phyloP scores from a whole-genome alignment of 2,888 invertebrate genomes.

The Tortricodes alternella region DNA sequence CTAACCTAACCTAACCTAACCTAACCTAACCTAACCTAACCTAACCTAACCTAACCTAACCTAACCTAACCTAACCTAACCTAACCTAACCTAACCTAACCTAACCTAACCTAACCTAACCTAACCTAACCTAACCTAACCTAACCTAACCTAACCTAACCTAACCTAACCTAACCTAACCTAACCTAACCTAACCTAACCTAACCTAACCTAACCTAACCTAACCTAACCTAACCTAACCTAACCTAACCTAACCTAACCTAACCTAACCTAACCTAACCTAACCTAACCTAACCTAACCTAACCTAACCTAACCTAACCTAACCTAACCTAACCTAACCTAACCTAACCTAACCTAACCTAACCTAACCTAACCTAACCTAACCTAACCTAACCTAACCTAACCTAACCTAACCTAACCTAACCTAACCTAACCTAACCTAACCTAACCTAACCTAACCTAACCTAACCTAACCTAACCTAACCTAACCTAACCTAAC shows the following conservation, averaged over 20 bases:
- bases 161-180: constrained; percentile 6
- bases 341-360: no score
- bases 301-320: no score
- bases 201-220: not conserved
- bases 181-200: constrained; percentile 6
- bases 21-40: constrained; percentile 12
- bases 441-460: no score
- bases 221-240: constrained; percentile 1
- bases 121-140: constrained; percentile 6
- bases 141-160: constrained; percentile 6
- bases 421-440: no score
- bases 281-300: not conserved
- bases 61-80: constrained; percentile 6
- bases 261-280: constrained; percentile 5
- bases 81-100: constrained; percentile 6
- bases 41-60: constrained; percentile 1
- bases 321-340: no score
- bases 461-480: no score
- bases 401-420: no score
- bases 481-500: no score
- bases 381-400: no score
- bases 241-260: constrained; percentile 1
- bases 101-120: constrained; percentile 6
- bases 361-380: no score
- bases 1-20: constrained; percentile 19